These are phyloP conservation scores for Megamerina dolium DNA, from an alignment of 2,888 invertebrate genomes.

Conservation along the genomic window DNA sequence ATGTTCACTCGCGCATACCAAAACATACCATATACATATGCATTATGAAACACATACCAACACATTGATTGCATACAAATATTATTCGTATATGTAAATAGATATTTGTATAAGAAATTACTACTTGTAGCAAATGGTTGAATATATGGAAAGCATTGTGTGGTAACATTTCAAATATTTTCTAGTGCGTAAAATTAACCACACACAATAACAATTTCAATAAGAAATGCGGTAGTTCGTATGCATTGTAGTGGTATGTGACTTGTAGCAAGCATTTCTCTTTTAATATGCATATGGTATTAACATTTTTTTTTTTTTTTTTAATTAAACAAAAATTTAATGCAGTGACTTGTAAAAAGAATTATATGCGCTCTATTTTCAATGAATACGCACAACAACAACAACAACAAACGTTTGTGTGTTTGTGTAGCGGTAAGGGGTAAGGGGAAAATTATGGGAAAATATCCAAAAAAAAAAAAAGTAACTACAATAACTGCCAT, in stretches of 20 bases:
- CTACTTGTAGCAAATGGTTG: too few species aligned
- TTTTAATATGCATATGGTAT: not conserved
- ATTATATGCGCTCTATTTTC: slow-evolving; percentile 1
- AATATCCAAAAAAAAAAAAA: too few species aligned
- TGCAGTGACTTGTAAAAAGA: not conserved
- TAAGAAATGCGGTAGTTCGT: too few species aligned
- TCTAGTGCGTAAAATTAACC: not conserved
- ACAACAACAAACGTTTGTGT: not conserved
- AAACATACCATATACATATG: too few species aligned
- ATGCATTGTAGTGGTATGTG: too few species aligned
- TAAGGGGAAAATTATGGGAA: not conserved
- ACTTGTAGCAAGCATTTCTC: not conserved
- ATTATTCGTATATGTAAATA: too few species aligned
- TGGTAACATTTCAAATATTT: not conserved
- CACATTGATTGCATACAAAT: too few species aligned
- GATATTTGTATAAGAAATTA: too few species aligned
- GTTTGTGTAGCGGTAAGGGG: too few species aligned
- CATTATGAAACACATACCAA: too few species aligned
- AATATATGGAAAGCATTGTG: not conserved
- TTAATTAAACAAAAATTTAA: not conserved
- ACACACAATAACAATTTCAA: too few species aligned
- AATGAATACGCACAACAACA: not conserved
- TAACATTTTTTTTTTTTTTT: not conserved
- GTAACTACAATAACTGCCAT: not conserved
- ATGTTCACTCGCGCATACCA: too few species aligned